These are phyloP conservation scores for Machimus rusticus DNA, from an alignment of 2,888 invertebrate genomes.

Conservation along the genomic window DNA sequence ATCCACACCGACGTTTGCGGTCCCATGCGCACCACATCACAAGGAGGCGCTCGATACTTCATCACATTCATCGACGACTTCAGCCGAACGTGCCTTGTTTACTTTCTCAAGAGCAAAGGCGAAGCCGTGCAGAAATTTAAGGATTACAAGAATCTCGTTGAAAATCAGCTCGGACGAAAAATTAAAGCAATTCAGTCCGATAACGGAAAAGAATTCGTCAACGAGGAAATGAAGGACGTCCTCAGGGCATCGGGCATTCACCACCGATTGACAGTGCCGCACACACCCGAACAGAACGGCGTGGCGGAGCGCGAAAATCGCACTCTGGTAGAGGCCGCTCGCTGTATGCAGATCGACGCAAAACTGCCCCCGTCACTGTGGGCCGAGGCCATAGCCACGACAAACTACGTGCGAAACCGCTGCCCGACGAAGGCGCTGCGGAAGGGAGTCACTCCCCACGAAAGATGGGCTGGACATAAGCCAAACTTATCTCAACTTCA, in stretches of 20 bases:
- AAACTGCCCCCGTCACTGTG: background rate
- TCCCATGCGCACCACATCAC: too few species aligned
- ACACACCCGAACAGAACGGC: conserved; percentile 47
- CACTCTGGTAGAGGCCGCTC: conserved; percentile 46
- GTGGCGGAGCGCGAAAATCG: conserved; percentile 48
- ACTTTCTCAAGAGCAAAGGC: too few species aligned
- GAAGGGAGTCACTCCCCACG: conserved; percentile 46
- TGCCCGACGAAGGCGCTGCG: conserved; percentile 35
- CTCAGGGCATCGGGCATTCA: background rate
- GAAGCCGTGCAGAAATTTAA: too few species aligned
- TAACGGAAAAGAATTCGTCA: too few species aligned
- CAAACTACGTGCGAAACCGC: conserved; percentile 42
- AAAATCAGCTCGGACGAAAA: too few species aligned
- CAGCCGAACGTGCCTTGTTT: too few species aligned
- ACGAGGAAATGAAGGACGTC: too few species aligned
- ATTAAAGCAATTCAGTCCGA: too few species aligned
- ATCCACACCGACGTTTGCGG: too few species aligned
- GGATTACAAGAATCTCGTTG: too few species aligned
- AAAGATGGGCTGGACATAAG: conserved; percentile 37
- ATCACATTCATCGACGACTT: too few species aligned
- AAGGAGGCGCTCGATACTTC: too few species aligned
- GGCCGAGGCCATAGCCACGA: background rate
- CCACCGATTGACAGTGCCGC: conserved; percentile 40
- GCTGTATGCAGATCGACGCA: conserved; percentile 45
- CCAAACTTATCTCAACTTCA: background rate